These are phyloP conservation scores for Phaethon lepturus DNA, from an alignment of 2,113 vertebrate genomes.

Conservation along the genomic window DNA sequence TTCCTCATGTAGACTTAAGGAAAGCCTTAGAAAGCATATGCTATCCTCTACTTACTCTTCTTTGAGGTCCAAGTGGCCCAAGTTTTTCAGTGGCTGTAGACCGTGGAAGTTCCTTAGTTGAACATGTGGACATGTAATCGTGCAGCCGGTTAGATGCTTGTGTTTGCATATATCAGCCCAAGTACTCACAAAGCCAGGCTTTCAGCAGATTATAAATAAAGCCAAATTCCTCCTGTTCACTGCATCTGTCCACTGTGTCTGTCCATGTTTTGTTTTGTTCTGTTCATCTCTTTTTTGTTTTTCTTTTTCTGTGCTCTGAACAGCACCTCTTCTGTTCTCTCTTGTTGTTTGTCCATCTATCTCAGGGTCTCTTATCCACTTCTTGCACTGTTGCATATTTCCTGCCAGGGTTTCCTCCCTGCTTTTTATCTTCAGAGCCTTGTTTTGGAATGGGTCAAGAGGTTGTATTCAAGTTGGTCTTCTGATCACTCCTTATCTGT, in stretches of 20 bases:
- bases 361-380: not conserved
- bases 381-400: not conserved
- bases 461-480: not conserved
- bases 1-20: not conserved
- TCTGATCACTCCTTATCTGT: not conserved
- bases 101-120: not conserved
- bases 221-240: not conserved
- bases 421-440: not conserved
- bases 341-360: not conserved
- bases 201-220: not conserved
- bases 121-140: rapidly evolving
- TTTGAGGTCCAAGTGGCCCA: not conserved
- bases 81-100: not conserved
- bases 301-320: not conserved
- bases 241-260: not conserved
- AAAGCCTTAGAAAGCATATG: not conserved
- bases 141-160: not conserved
- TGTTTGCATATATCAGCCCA: not conserved
- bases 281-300: not conserved
- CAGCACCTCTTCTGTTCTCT: not conserved
- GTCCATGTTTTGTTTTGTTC: not conserved
- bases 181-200: not conserved
- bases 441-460: not conserved
- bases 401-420: not conserved
- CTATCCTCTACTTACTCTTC: not conserved